Percentiles rank a stretch among this genome's conserved stretches.
Conservation (phyloP, 2,113 vertebrate species). For the Tretioscincus oriximinensis region DNA sequence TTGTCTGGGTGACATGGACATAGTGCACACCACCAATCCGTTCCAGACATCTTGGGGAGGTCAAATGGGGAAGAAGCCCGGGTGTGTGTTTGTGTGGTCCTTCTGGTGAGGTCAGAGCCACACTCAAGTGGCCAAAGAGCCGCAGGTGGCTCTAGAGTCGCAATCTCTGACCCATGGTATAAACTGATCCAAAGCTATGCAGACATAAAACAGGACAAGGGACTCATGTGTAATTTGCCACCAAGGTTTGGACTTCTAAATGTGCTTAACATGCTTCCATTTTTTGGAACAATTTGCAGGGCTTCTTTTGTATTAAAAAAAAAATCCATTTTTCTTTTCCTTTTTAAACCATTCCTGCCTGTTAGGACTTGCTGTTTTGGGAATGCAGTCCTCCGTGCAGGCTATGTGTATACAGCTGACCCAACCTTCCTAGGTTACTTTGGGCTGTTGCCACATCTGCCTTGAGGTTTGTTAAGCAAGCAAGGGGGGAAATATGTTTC, state of each 20-base stretch:
- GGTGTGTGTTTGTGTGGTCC: too few species aligned
- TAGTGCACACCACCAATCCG: too few species aligned
- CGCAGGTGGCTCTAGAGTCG: too few species aligned
- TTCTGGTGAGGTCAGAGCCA: too few species aligned
- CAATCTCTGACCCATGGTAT: too few species aligned
- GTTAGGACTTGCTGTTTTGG: neutral
- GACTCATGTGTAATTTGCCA: neutral
- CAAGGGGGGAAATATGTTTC: neutral
- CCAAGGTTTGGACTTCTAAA: neutral
- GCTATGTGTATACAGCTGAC: neutral
- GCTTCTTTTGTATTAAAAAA: too few species aligned
- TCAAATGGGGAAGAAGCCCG: too few species aligned
- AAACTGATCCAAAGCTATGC: neutral
- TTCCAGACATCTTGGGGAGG: too few species aligned
- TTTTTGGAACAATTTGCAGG: neutral
- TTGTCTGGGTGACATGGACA: too few species aligned
- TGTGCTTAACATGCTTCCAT: neutral
- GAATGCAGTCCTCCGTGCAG: neutral
- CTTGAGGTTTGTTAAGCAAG: rapidly evolving
- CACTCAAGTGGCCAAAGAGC: too few species aligned
- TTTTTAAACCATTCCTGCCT: slow-evolving; percentile 12
- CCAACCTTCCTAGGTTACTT: neutral
- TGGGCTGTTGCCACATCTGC: neutral
- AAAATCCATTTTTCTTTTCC: neutral
- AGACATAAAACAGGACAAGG: neutral